These are phyloP conservation scores for Ennomos erosarius DNA, from an alignment of 2,888 invertebrate genomes.

Conservation along the genomic window DNA sequence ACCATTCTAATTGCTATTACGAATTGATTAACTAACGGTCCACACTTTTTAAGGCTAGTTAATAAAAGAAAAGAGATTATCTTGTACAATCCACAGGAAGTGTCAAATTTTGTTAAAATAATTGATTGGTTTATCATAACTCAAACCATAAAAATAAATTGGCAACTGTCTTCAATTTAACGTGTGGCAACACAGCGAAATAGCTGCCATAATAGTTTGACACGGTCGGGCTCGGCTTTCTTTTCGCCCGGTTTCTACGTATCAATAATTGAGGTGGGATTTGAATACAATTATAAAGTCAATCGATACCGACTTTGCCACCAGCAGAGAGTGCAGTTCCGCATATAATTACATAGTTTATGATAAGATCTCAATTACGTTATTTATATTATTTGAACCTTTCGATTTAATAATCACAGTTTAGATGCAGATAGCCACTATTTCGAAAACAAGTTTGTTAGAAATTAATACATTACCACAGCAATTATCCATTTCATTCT, in stretches of 20 bases:
- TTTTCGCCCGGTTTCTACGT: conserved; percentile 10
- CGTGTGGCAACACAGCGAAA: conserved; percentile 21
- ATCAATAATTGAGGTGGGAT: conserved; percentile 5
- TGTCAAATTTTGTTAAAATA: conserved; percentile 34
- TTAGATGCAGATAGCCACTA: conserved; percentile 4
- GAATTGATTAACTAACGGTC: conserved; percentile 40
- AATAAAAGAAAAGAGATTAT: conserved; percentile 33
- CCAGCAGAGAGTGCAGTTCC: conserved; percentile 9
- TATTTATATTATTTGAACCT: too few relatives aligned
- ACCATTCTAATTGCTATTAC: conserved; percentile 25
- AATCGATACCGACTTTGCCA: conserved; percentile 13
- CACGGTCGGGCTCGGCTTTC: too few relatives aligned
- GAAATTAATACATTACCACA: too few relatives aligned
- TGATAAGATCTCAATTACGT: conserved; percentile 6
- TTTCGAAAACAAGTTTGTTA: not conserved
- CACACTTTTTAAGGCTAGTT: conserved; percentile 31
- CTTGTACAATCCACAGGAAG: conserved; percentile 36
- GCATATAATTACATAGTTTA: conserved; percentile 4
- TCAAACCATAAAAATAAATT: conserved; percentile 36
- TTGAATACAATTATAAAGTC: conserved; percentile 16
- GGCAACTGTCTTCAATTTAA: conserved; percentile 30
- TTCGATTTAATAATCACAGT: not conserved
- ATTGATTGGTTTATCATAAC: conserved; percentile 33
- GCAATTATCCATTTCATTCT: conserved; percentile 8
- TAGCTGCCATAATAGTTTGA: conserved; percentile 24